These are phyloP conservation scores for Meriones unguiculatus DNA, from an alignment of 2,113 vertebrate species.

Conservation along the genomic window DNA sequence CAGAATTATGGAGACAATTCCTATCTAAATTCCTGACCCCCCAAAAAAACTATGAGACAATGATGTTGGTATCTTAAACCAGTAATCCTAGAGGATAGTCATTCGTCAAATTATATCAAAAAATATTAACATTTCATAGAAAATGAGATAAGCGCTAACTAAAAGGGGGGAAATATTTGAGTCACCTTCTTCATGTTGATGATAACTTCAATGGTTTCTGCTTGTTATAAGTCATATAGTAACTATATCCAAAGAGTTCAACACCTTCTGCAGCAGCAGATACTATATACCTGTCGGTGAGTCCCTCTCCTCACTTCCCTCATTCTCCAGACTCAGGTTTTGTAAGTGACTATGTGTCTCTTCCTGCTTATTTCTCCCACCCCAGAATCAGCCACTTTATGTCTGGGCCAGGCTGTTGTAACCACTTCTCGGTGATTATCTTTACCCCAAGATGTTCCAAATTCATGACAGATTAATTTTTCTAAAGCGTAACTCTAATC, in stretches of 20 bases:
- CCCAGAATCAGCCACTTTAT: background rate
- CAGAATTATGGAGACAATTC: background rate
- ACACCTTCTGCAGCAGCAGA: background rate
- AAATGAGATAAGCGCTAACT: background rate
- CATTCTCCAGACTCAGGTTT: background rate
- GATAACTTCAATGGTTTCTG: background rate
- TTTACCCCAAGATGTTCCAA: background rate
- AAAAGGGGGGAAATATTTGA: background rate
- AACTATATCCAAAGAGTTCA: background rate
- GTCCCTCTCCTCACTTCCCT: accelerated
- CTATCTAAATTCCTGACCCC: background rate
- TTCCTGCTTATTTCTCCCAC: background rate
- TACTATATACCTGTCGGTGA: accelerated
- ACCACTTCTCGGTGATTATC: background rate
- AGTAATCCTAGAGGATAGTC: background rate
- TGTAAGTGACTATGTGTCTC: background rate
- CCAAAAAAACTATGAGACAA: background rate
- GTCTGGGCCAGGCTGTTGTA: background rate
- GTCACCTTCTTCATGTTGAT: background rate
- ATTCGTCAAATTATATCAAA: background rate
- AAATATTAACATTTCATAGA: background rate
- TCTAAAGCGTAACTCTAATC: background rate
- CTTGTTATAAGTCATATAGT: background rate
- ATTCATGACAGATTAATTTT: background rate
- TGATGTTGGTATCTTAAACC: background rate